Percentiles rank a stretch among this genome's conserved stretches.
Evolutionary conservation across 2,797 vertebrate genomes (phyloP).

Genomic region (Eulemur albifrons): DNA sequence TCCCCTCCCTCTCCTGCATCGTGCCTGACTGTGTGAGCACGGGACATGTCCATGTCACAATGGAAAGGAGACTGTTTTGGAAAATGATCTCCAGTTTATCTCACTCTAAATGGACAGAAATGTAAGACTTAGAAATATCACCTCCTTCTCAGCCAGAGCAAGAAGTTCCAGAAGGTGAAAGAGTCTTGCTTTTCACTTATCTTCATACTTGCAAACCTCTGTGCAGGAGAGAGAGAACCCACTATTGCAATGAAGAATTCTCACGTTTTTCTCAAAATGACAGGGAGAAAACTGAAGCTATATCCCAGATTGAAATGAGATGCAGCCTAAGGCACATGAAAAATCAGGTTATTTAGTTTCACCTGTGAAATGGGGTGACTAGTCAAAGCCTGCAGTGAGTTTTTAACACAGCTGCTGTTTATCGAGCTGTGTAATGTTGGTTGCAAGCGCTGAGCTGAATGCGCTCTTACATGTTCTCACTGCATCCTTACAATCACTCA

Average conservation of each 20-base stretch:
- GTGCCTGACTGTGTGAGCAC: background rate
- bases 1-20: background rate
- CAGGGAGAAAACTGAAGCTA: background rate
- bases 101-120: background rate
- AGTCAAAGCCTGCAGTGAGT: background rate
- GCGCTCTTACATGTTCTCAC: background rate
- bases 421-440: background rate
- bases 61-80: background rate
- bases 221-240: background rate
- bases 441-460: background rate
- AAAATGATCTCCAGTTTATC: background rate
- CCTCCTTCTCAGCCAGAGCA: background rate
- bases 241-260: background rate
- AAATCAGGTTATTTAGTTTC: background rate
- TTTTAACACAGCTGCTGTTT: background rate
- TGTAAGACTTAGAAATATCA: background rate
- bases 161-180: background rate
- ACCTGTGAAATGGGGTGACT: background rate
- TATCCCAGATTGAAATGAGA: background rate
- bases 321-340: background rate
- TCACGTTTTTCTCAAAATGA: constrained; percentile 28
- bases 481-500: background rate
- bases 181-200: background rate
- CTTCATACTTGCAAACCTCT: background rate
- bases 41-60: background rate